Percentiles rank a stretch among this genome's conserved stretches.
phyloP scores from a whole-genome alignment of 2,888 invertebrate species.

The Tenthredo mesomela region DNA sequence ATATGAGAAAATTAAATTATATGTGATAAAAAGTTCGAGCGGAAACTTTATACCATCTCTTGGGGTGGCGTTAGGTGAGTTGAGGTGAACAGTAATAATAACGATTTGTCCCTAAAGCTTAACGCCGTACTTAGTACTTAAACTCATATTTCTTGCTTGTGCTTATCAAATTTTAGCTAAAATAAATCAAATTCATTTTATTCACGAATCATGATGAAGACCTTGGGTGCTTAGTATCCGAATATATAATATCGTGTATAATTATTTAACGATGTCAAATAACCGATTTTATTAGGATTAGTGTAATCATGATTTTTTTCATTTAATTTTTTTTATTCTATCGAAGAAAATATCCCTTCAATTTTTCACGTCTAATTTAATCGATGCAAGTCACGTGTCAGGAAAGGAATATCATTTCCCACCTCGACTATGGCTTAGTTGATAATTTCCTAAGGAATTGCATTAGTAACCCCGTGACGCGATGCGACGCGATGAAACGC shows the following conservation, averaged over 20 bases:
- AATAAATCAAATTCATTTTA: slow-evolving; percentile 24
- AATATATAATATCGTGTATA: not conserved
- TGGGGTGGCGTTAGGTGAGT: not conserved
- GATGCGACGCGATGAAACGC: not conserved
- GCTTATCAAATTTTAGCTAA: slow-evolving; percentile 27
- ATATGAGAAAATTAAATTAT: slow-evolving; percentile 34
- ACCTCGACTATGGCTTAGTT: slow-evolving; percentile 5
- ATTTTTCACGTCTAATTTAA: slow-evolving; percentile 4
- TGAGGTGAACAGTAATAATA: slow-evolving; percentile 10
- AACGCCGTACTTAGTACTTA: slow-evolving; percentile 37
- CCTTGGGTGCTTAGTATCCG: not conserved
- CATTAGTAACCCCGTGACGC: slow-evolving; percentile 23
- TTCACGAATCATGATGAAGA: not conserved
- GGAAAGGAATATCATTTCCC: slow-evolving; percentile 13
- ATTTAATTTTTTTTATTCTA: not conserved
- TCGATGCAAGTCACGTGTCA: slow-evolving; percentile 22
- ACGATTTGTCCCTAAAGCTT: slow-evolving; percentile 45
- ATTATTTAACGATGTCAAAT: not conserved
- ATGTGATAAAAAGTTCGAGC: slow-evolving; percentile 35
- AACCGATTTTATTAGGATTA: not conserved
- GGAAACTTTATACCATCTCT: slow-evolving; percentile 34
- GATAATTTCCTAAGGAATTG: slow-evolving; percentile 43
- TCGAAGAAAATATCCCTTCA: not conserved
- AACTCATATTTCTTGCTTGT: slow-evolving; percentile 1
- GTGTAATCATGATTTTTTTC: no score